Base-by-base conservation (phyloP, 2,888 invertebrate species). In the Agapostemon virescens region DNA sequence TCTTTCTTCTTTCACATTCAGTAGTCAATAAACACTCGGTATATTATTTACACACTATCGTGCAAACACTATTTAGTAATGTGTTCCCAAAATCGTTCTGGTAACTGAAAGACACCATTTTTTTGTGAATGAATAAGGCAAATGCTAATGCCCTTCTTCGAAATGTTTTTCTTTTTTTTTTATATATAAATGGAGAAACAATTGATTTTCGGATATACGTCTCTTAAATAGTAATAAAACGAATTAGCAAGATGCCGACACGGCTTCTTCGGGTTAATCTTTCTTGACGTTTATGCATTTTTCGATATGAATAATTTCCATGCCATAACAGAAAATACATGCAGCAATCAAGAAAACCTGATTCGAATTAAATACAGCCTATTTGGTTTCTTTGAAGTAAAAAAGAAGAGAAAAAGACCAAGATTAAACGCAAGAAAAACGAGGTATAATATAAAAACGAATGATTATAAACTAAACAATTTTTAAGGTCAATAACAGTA, bases 401-500 rank as follows among this genome's bases (percentile, higher is more conserved):
- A 72, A 74, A 84, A 77, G 61, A 61, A 74, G 71, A 63, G 49
- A 36, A 67, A 61, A 79, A 63, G 77, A 73, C n/a, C n/a, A 74
- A 64, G 78, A 69, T 20, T 55, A 68, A 72, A 64, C 77, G 40
- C 69, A 70, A 71, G 64, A 81, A 42, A 49, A 75, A 83, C 38
- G 42, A 69, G 33, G 40, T 76, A 72, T 45, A 36, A 82, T 75
- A 40, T 76, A 84, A 79, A 82, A 69, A 77, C 69, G 72, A 82
- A 77, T 66, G 36, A 64, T 80, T 88, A 87, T 76, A 76, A 87
- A 87, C 85, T 86, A 88, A 84, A 78, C 81, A 84, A 82, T 82
- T 86, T 49, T 82, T 81, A 80, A 74, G 79, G 83, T 74, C 81
- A 40, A 79, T 84, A 86, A 87, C 79, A 77, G 72, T 84, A 81